Evolutionary conservation across 2,888 invertebrate genomes (phyloP).

Genomic region (Himalopsyche kuldschensis): DNA sequence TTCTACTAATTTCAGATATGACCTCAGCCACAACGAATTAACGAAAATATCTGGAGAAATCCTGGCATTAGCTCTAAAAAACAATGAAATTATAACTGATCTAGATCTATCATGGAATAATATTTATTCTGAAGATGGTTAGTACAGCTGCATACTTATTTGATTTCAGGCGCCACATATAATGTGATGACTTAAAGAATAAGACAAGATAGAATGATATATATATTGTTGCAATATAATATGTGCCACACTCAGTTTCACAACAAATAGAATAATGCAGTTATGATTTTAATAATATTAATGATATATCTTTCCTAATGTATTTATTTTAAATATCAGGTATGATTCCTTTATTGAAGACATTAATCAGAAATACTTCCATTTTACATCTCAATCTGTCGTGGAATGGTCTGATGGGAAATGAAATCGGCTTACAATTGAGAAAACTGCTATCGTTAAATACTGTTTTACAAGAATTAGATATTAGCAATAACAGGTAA

Average conservation of each 20-base stretch:
- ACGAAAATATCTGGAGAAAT: background rate
- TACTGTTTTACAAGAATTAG: conserved; percentile 41
- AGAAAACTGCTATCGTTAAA: conserved; percentile 23
- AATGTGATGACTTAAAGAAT: too few relatives aligned
- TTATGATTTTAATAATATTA: too few relatives aligned
- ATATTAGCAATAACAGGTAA: conserved; percentile 49
- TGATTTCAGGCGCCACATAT: too few relatives aligned
- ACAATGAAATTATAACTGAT: conserved; percentile 7
- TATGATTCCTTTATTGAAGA: conserved; percentile 47
- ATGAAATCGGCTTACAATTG: conserved; percentile 43
- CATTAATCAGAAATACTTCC: conserved; percentile 45
- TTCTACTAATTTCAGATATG: conserved; percentile 6
- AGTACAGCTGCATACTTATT: too few relatives aligned
- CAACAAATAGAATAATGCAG: too few relatives aligned
- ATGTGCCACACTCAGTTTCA: too few relatives aligned
- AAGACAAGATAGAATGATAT: too few relatives aligned
- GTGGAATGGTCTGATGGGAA: conserved; percentile 53
- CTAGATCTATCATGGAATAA: conserved; percentile 20
- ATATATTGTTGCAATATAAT: too few relatives aligned
- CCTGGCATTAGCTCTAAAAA: conserved; percentile 1
- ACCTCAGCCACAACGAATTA: conserved; percentile 26
- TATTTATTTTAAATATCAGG: conserved; percentile 39
- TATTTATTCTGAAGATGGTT: background rate
- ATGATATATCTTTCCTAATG: background rate
- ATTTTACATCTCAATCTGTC: conserved; percentile 50